A percentile compares a stretch with the other conserved stretches of the same genome.
Conservation (phyloP, 1,140 invertebrate genomes). For the Streblospio benedicti region DNA sequence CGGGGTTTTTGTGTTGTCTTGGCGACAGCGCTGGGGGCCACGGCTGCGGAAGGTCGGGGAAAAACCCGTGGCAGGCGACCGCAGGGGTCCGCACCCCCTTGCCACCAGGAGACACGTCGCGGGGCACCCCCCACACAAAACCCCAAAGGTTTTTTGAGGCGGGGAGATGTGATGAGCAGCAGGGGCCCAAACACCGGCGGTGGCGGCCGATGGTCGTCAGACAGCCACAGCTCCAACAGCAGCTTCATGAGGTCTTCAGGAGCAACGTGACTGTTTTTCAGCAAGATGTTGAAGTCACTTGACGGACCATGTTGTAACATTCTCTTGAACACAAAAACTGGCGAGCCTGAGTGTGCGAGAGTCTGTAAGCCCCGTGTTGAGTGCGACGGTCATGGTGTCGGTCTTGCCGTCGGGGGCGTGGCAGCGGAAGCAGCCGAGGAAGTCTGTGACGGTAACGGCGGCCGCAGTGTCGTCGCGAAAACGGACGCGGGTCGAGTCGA, state of each 20-base stretch:
- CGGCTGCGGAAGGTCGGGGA: constrained; percentile 31
- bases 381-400: no score
- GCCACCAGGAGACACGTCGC: constrained; percentile 39
- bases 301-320: not conserved
- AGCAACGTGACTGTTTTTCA: constrained; percentile 35
- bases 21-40: constrained; percentile 32
- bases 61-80: constrained; percentile 29
- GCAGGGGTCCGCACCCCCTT: constrained; percentile 34
- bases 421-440: constrained; percentile 34
- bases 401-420: no score
- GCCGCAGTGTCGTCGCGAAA: constrained; percentile 24
- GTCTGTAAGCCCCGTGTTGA: no score
- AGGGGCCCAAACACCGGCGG: constrained; percentile 22
- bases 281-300: constrained; percentile 12
- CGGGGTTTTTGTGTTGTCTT: constrained; percentile 24
- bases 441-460: constrained; percentile 26
- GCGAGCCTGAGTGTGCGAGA: no score
- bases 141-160: constrained; percentile 6
- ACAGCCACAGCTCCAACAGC: constrained; percentile 30
- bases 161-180: constrained; percentile 27
- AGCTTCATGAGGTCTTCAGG: constrained; percentile 34
- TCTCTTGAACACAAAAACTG: constrained; percentile 9
- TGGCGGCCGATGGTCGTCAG: constrained; percentile 19
- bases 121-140: no score
- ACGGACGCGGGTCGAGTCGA: constrained; percentile 12